A percentile compares a stretch with the other conserved stretches of the same genome.
phyloP scores from a whole-genome alignment of 2,888 invertebrate species.

The Julus scanicus region DNA sequence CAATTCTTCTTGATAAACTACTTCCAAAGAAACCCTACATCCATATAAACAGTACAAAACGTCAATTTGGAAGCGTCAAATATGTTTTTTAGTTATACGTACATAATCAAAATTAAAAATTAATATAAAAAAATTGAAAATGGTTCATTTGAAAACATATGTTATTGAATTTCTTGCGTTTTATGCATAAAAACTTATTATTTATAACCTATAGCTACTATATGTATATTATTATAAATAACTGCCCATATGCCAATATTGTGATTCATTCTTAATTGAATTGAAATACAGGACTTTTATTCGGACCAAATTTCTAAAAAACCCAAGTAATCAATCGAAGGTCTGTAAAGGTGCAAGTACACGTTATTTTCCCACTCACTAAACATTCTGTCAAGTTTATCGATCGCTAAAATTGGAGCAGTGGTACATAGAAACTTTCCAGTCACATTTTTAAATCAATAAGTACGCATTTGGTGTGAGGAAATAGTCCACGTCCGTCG shows the following conservation, averaged over 20 bases:
- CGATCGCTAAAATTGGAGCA: constrained; percentile 4
- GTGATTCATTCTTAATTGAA: no score
- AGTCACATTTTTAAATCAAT: constrained; percentile 29
- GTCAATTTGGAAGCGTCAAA: neutral
- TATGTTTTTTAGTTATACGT: neutral
- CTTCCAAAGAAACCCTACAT: constrained; percentile 2
- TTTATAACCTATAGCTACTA: no score
- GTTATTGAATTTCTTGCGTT: no score
- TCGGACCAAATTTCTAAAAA: neutral
- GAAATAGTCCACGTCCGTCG: neutral
- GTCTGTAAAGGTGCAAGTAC: neutral
- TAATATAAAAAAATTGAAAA: no score
- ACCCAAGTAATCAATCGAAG: neutral
- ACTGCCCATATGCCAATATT: no score
- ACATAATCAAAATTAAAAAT: no score
- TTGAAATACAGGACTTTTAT: no score
- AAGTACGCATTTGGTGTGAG: neutral
- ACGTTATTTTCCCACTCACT: neutral
- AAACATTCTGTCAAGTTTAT: neutral
- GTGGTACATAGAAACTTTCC: constrained; percentile 20
- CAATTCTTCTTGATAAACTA: neutral
- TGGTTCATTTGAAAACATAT: no score
- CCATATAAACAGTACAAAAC: neutral
- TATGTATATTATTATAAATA: no score
- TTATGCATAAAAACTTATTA: no score